Percentiles rank a stretch among this genome's conserved stretches.
These are phyloP conservation scores for Xyliphius kryptos DNA, from an alignment of 2,113 vertebrate species.

Conservation along the genomic window DNA sequence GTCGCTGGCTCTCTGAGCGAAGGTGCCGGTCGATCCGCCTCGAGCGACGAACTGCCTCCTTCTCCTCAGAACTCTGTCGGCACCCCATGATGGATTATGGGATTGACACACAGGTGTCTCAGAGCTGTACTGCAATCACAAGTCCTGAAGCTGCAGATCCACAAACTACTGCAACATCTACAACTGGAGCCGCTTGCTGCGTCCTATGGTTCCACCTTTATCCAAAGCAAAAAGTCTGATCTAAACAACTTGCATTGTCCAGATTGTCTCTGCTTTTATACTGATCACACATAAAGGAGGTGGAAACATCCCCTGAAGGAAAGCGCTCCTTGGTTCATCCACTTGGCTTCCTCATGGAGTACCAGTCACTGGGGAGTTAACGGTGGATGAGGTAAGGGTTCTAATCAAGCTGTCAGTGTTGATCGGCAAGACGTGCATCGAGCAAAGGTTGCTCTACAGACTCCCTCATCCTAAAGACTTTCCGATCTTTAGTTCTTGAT, in stretches of 20 bases:
- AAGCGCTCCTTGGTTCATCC: slow-evolving; percentile 38
- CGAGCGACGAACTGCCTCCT: slow-evolving; percentile 95
- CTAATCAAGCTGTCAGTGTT: slow-evolving; percentile 46
- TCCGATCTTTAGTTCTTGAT: slow-evolving; percentile 34
- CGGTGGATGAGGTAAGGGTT: slow-evolving; percentile 33
- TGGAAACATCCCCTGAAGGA: no score
- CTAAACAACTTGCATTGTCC: slow-evolving; percentile 45
- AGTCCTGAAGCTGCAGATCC: no score
- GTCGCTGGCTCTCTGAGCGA: slow-evolving; percentile 95
- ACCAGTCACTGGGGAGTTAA: slow-evolving; percentile 13
- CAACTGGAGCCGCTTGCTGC: no score
- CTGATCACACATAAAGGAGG: no score
- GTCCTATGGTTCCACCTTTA: not conserved
- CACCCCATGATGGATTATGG: slow-evolving; percentile 86
- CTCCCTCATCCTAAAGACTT: slow-evolving; percentile 59
- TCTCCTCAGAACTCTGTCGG: slow-evolving; percentile 98
- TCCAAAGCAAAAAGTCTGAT: not conserved
- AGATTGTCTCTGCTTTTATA: no score
- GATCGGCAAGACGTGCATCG: no score
- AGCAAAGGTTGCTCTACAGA: slow-evolving; percentile 48
- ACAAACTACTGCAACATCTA: no score
- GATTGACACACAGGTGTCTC: not conserved
- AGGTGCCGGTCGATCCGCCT: slow-evolving; percentile 96
- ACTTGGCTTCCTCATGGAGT: slow-evolving; percentile 46
- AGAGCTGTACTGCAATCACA: no score